A percentile compares a stretch with the other conserved stretches of the same genome.
Evolutionary conservation across 2,113 vertebrate species (phyloP).

Genomic region (Sphyrna mokarran): DNA sequence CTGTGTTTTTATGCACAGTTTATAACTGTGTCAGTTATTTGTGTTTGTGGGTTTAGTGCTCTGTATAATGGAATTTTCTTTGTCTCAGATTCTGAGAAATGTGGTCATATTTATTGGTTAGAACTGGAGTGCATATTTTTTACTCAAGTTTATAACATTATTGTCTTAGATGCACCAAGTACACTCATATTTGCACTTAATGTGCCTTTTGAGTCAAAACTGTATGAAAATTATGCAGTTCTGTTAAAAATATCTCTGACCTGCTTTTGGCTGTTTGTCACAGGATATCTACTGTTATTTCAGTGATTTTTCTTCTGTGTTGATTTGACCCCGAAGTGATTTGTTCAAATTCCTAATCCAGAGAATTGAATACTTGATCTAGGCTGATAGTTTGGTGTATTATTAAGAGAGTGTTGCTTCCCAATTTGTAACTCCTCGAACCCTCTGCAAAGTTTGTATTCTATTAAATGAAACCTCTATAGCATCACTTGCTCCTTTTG

Average conservation of each 20-base stretch:
- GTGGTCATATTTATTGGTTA: neutral
- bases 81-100: slow-evolving; percentile 3
- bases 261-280: neutral
- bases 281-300: neutral
- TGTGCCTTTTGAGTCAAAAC: neutral
- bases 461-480: neutral
- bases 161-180: neutral
- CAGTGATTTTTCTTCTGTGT: neutral
- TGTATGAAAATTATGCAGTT: neutral
- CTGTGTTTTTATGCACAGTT: too few species aligned
- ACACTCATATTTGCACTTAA: neutral
- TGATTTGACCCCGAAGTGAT: neutral
- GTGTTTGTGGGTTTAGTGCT: neutral
- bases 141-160: neutral
- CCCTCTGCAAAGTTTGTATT: neutral
- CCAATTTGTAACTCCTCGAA: neutral
- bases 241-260: neutral
- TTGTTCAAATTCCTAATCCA: neutral
- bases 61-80: neutral
- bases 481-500: neutral
- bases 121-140: neutral
- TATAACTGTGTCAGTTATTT: slow-evolving; percentile 28
- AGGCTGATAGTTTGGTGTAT: neutral
- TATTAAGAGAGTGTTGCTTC: neutral
- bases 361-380: neutral